phyloP scores from a whole-genome alignment of 2,888 invertebrate species.

The Cheilosia pagana region DNA sequence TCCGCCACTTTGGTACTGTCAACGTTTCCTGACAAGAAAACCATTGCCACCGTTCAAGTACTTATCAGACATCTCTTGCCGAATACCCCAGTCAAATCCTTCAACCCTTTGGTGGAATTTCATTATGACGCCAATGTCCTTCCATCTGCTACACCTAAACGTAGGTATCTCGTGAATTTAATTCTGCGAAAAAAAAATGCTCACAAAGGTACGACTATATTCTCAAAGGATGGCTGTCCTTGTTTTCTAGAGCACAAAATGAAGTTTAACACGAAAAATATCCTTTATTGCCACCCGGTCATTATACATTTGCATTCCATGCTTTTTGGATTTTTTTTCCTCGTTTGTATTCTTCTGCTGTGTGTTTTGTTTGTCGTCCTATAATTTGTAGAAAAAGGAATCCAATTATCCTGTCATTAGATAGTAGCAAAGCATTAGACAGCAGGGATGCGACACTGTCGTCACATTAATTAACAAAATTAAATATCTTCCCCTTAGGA shows the following conservation, averaged over 20 bases:
- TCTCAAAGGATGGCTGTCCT: slow-evolving; percentile 32
- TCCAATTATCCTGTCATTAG: slow-evolving; percentile 69
- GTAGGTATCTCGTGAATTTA: slow-evolving; percentile 23
- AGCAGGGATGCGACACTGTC: slow-evolving; percentile 11
- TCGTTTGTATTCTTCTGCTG: not conserved
- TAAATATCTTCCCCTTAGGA: slow-evolving; percentile 30
- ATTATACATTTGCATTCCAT: slow-evolving; percentile 56
- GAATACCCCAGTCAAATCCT: not conserved
- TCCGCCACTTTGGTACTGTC: not conserved
- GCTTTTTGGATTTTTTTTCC: not conserved
- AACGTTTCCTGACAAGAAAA: not conserved
- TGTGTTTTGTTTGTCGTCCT: slow-evolving; percentile 18
- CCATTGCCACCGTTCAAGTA: not conserved
- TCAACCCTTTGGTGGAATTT: slow-evolving; percentile 32
- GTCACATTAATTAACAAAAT: slow-evolving; percentile 70
- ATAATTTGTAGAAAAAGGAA: slow-evolving; percentile 58
- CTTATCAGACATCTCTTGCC: not conserved
- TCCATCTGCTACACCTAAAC: slow-evolving; percentile 29
- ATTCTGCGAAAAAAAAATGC: slow-evolving; percentile 17
- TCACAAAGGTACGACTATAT: slow-evolving; percentile 32
- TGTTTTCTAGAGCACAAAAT: slow-evolving; percentile 13
- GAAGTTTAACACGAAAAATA: slow-evolving; percentile 49
- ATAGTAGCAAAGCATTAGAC: slow-evolving; percentile 53
- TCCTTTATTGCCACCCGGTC: slow-evolving; percentile 50
- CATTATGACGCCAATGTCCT: slow-evolving; percentile 60